Percentiles rank a stretch among this genome's conserved stretches.
Evolutionary conservation across 2,113 vertebrate species (phyloP).

Genomic region (Andinoacara biseriatus): DNA sequence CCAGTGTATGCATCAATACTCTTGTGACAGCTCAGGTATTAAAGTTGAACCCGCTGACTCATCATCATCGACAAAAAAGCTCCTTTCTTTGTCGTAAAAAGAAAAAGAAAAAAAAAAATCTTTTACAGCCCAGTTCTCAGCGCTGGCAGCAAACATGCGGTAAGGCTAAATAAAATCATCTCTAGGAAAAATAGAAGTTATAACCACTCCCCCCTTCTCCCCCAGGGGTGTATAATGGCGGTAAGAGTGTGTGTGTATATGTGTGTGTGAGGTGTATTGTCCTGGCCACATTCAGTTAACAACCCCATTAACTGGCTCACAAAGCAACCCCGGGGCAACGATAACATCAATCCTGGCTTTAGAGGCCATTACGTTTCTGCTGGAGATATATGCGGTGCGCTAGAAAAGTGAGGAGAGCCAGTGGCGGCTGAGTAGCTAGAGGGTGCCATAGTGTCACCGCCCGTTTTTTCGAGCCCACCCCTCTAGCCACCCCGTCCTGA

Average conservation of each 20-base stretch:
- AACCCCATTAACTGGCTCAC: conserved; percentile 75
- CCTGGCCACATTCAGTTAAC: conserved; percentile 68
- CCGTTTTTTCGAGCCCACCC: conserved; percentile 42
- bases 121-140: conserved; percentile 42
- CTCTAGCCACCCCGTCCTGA: conserved; percentile 10
- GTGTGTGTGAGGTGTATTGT: conserved; percentile 60
- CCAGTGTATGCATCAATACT: conserved; percentile 40
- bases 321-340: conserved; percentile 68
- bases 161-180: conserved; percentile 62
- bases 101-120: conserved; percentile 14
- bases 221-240: conserved; percentile 21
- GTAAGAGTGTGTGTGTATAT: conserved; percentile 7
- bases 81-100: conserved; percentile 47
- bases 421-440: conserved; percentile 10
- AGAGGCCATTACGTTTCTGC: conserved; percentile 67
- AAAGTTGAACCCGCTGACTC: conserved; percentile 49
- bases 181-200: conserved; percentile 49
- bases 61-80: conserved; percentile 46
- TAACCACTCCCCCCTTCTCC: neutral
- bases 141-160: conserved; percentile 41
- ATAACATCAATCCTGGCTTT: conserved; percentile 72
- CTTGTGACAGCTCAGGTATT: conserved; percentile 42
- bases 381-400: conserved; percentile 38
- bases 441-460: conserved; percentile 29
- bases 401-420: conserved; percentile 42